Conservation (phyloP, 2,113 vertebrate species). For the Sylvietta virens region DNA sequence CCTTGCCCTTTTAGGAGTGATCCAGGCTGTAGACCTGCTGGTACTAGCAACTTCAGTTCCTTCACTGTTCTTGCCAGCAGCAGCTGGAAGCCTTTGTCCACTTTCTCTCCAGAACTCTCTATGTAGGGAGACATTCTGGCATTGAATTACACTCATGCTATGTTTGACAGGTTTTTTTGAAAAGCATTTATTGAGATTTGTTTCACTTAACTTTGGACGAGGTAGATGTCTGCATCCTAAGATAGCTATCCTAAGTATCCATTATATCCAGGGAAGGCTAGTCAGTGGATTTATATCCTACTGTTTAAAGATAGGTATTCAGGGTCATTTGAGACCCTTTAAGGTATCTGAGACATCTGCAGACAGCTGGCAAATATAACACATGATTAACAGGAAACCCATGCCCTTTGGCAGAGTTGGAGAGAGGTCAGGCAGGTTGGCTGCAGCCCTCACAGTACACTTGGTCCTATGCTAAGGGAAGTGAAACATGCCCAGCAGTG, state of each 20-base stretch:
- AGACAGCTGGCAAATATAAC: background rate
- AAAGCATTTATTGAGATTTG: background rate
- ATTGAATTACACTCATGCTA: background rate
- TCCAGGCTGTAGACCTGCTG: background rate
- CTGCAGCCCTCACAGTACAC: background rate
- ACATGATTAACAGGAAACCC: background rate
- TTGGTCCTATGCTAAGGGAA: background rate
- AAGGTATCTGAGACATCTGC: slow-evolving; percentile 1
- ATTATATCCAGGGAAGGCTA: background rate
- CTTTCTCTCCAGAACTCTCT: background rate
- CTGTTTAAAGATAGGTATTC: background rate
- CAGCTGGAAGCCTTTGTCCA: background rate
- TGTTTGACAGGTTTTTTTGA: background rate
- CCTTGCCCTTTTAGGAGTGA: background rate
- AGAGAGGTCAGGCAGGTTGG: background rate
- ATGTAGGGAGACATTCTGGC: background rate
- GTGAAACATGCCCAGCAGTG: background rate
- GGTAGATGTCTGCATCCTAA: background rate
- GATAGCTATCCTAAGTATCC: background rate
- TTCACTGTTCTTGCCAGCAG: background rate
- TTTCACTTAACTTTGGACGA: background rate
- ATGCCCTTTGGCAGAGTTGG: background rate
- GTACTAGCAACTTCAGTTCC: background rate
- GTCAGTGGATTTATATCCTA: background rate
- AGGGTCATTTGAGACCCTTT: background rate